Evolutionary conservation across 92 coral and sea anemone species (phyloP).

Genomic region (Parazoanthus darwini): DNA sequence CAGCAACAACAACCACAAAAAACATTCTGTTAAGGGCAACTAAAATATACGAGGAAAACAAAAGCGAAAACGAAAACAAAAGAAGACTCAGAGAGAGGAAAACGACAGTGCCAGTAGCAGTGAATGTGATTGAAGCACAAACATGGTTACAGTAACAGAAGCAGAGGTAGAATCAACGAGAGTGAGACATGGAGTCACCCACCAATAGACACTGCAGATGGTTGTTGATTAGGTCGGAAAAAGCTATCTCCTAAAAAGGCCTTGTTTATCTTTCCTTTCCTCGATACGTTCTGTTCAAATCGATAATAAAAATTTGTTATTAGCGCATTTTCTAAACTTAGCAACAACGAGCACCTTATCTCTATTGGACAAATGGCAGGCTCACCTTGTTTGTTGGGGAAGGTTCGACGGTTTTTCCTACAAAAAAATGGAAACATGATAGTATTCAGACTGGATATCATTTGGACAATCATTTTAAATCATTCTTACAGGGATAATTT

Average conservation of each 20-base stretch:
- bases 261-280: not conserved
- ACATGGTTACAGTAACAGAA: not conserved
- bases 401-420: not conserved
- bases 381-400: not conserved
- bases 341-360: not conserved
- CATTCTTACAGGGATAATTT: too few relatives aligned
- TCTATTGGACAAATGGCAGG: not conserved
- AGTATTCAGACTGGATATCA: too few relatives aligned
- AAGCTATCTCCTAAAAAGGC: not conserved
- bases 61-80: too few relatives aligned
- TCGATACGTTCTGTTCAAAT: not conserved
- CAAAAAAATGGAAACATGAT: not conserved
- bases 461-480: too few relatives aligned
- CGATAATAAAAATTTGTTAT: not conserved
- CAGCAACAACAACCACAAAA: too few relatives aligned
- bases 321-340: too few relatives aligned
- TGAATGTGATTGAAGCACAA: not conserved
- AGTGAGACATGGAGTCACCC: not conserved
- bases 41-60: too few relatives aligned
- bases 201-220: not conserved
- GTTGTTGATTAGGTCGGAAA: not conserved
- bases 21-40: too few relatives aligned
- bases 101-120: not conserved
- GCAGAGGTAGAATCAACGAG: not conserved
- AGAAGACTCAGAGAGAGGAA: too few relatives aligned